Evolutionary conservation across 2,113 vertebrate genomes (phyloP).

Genomic region (Cinclus cinclus): DNA sequence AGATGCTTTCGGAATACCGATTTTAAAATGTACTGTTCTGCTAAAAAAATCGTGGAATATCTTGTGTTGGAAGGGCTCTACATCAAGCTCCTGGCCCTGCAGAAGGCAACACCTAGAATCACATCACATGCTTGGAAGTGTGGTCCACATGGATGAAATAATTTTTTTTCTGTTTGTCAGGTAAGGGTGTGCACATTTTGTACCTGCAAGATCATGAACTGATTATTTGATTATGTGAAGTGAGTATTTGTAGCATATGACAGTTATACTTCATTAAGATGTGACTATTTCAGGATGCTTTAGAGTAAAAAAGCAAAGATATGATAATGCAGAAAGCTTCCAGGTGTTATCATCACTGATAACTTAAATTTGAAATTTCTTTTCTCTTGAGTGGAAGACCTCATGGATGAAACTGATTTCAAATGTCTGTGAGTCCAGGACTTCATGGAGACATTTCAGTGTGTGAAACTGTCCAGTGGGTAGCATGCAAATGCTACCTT

Average conservation of each 20-base stretch:
- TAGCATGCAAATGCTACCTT: accelerated
- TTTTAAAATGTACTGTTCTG: not conserved
- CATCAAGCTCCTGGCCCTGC: not conserved
- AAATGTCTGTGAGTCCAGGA: not conserved
- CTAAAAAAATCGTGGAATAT: not conserved
- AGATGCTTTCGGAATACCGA: not conserved
- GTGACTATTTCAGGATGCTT: not conserved
- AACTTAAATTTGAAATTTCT: not conserved
- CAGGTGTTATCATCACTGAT: not conserved
- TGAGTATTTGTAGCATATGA: not conserved
- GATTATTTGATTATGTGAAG: not conserved
- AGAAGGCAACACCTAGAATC: not conserved
- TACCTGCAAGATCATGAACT: not conserved
- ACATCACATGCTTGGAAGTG: not conserved
- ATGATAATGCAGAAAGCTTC: not conserved
- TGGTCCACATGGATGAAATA: not conserved
- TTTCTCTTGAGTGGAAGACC: not conserved
- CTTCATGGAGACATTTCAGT: not conserved
- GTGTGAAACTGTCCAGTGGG: not conserved
- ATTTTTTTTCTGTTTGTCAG: not conserved
- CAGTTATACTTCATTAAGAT: not conserved
- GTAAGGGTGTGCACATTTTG: not conserved
- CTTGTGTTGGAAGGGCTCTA: not conserved
- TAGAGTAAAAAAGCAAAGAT: not conserved
- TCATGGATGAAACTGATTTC: not conserved